Conservation (phyloP, 2,113 vertebrate species). For the Gallinago paraguaiae region DNA sequence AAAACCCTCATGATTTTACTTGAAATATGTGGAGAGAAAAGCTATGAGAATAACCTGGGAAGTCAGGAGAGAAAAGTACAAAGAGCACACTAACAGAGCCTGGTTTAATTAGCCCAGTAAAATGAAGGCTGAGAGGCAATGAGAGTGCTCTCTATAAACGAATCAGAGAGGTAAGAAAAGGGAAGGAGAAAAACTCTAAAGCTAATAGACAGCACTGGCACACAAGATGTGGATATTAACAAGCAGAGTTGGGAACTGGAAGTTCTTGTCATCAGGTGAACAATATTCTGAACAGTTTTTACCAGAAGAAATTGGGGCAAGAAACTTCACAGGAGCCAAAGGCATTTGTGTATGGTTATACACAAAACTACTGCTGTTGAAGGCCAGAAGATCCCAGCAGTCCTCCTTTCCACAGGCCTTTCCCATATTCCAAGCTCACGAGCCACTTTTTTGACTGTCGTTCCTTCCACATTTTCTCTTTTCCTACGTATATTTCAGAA, state of each 20-base stretch:
- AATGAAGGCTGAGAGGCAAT: background rate
- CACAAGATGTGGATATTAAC: background rate
- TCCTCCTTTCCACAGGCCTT: background rate
- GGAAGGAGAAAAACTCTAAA: background rate
- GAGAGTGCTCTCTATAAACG: background rate
- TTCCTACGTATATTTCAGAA: accelerated
- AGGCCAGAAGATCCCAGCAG: background rate
- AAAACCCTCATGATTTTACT: background rate
- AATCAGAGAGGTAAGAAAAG: background rate
- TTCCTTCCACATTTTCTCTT: background rate
- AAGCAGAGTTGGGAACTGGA: background rate
- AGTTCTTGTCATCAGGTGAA: background rate
- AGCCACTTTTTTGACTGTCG: background rate
- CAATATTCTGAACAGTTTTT: background rate
- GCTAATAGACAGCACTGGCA: background rate
- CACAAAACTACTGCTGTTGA: background rate
- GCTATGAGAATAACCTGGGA: background rate
- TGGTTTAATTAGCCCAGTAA: background rate
- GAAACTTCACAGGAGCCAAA: background rate
- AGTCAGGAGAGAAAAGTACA: background rate
- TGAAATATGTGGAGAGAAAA: background rate
- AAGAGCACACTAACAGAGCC: background rate
- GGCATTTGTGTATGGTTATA: background rate
- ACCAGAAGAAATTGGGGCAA: background rate
- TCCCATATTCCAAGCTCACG: background rate